phyloP scores from a whole-genome alignment of 2,888 invertebrate genomes.

The Amphimallon solstitiale region DNA sequence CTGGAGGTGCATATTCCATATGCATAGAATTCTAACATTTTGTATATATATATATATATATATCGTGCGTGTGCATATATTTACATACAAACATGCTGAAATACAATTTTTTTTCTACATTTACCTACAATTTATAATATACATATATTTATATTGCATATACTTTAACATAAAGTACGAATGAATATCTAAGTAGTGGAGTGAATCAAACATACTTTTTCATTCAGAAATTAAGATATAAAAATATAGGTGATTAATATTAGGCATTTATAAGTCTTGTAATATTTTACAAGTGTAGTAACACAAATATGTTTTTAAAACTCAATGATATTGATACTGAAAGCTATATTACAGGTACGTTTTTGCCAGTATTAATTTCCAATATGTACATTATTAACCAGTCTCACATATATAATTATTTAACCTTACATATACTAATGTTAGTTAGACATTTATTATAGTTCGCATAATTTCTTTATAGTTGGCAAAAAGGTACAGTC shows the following conservation, averaged over 20 bases:
- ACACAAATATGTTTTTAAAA: conserved; percentile 5
- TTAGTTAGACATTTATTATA: too few species aligned
- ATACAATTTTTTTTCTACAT: conserved; percentile 17
- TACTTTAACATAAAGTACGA: conserved; percentile 42
- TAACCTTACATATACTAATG: background rate
- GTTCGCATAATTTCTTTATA: too few species aligned
- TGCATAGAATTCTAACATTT: conserved; percentile 10
- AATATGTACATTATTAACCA: conserved; percentile 10
- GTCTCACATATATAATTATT: conserved; percentile 8
- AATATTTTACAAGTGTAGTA: background rate
- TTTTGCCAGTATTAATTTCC: conserved; percentile 2
- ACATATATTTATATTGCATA: conserved; percentile 26
- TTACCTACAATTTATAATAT: background rate
- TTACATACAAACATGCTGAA: conserved; percentile 33
- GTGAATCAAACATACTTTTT: conserved; percentile 7
- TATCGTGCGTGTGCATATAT: conserved; percentile 12
- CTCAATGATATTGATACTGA: background rate
- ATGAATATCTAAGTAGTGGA: conserved; percentile 4
- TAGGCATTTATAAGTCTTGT: conserved; percentile 3
- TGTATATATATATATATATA: conserved; percentile 3
- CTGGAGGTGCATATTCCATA: conserved; percentile 7
- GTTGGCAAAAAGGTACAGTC: conserved; percentile 22
- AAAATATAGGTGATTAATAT: conserved; percentile 23
- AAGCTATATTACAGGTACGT: conserved; percentile 21
- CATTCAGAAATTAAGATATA: conserved; percentile 11